Percentiles rank a stretch among this genome's conserved stretches.
These are phyloP conservation scores for Melanerpes formicivorus DNA, from an alignment of 2,113 vertebrate genomes.

Conservation along the genomic window DNA sequence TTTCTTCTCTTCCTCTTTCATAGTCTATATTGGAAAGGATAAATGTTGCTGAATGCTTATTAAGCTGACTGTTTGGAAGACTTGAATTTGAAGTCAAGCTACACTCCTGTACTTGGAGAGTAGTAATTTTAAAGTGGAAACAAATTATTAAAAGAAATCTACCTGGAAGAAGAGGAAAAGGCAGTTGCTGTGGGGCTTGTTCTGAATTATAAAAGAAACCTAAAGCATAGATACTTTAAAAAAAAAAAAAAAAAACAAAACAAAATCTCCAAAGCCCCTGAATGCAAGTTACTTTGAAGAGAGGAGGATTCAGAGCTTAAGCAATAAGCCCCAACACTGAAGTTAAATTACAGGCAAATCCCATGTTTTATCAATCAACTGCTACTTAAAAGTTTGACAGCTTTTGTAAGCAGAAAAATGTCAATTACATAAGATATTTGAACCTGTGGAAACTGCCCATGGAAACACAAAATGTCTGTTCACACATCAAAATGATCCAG, in stretches of 20 bases:
- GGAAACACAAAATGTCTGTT: constrained; percentile 75
- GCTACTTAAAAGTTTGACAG: constrained; percentile 59
- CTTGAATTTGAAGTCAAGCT: not conserved
- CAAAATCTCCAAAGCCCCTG: not conserved
- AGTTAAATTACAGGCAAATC: constrained; percentile 35
- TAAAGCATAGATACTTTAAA: not conserved
- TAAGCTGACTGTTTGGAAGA: not conserved
- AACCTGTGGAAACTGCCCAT: constrained; percentile 70
- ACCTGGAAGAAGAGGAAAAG: not conserved
- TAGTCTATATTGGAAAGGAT: not conserved
- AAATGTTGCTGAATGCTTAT: not conserved
- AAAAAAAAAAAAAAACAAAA: not conserved
- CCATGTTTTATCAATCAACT: constrained; percentile 67
- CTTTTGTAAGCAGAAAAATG: constrained; percentile 70
- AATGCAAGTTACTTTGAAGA: not conserved
- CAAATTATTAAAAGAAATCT: not conserved
- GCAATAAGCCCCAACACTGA: constrained; percentile 41
- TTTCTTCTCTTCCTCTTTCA: not conserved
- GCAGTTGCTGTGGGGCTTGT: not conserved
- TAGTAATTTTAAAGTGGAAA: not conserved
- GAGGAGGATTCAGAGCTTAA: constrained; percentile 18
- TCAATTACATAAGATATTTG: constrained; percentile 70
- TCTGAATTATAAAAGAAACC: not conserved
- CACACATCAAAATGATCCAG: constrained; percentile 68
- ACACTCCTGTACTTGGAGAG: not conserved